Evolutionary conservation across 2,888 invertebrate species (phyloP).

Genomic region (Tupiocoris notatus): DNA sequence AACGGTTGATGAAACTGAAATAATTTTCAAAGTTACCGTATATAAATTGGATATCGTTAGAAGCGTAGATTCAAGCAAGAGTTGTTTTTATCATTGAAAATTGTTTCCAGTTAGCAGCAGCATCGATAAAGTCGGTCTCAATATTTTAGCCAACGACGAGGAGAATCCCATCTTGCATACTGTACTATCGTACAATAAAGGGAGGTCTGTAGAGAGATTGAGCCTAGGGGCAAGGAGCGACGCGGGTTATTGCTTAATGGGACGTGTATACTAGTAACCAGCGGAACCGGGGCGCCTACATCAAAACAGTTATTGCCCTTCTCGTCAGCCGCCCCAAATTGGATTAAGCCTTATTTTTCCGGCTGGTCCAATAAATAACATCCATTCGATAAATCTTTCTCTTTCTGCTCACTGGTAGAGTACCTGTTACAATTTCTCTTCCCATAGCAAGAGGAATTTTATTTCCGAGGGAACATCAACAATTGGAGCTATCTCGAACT

Average conservation of each 20-base stretch:
- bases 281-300: background rate
- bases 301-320: background rate
- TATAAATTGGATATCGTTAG: too few species aligned
- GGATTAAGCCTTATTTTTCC: background rate
- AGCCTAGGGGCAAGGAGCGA: background rate
- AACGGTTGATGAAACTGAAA: too few species aligned
- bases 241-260: background rate
- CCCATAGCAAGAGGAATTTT: too few species aligned
- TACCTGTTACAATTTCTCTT: too few species aligned
- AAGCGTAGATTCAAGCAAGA: too few species aligned
- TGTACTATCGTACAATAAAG: background rate
- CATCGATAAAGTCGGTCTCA: background rate
- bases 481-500: too few species aligned
- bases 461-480: too few species aligned
- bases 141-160: background rate
- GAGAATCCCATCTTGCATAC: background rate
- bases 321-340: background rate
- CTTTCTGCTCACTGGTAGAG: too few species aligned
- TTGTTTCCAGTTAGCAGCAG: too few species aligned
- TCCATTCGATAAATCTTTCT: background rate
- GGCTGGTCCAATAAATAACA: background rate
- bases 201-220: background rate
- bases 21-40: too few species aligned
- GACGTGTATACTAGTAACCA: background rate
- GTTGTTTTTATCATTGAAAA: too few species aligned